Base-by-base conservation (phyloP, 2,113 vertebrate species). In the Coregonus clupeaformis region DNA sequence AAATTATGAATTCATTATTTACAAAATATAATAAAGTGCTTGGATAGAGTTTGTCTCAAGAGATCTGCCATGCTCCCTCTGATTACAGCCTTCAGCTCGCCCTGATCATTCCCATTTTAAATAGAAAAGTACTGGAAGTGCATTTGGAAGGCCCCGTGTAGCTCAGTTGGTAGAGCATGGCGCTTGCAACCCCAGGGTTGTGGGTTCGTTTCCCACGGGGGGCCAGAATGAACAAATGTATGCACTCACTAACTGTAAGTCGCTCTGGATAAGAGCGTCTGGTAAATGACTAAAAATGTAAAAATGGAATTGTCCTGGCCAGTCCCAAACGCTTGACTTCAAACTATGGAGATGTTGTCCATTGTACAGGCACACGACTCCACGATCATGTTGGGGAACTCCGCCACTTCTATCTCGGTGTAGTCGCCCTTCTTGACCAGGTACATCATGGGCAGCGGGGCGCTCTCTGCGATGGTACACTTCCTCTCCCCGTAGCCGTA, bases 371-470 rank as follows among this genome's bases (percentile, higher is more conserved):
- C 88, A 29, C 96, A 97, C 42, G 91, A 91, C 77, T 97, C 94
- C 0, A 95, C 82, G 0, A 97, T 84, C 95, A 97, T 97, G 32
- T 94, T 94, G 11, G 96, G 95, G 71, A 97, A 95, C 62, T 97
- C 96, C 0, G 96, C 95, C 13, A 95, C 96, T 80, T 97, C 94
- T 0, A 97, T 95, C 82, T 97, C 95, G 0, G 96, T 97, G 90
- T 91, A 94, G 83, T 97, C 95, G 7, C 94, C 96, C 57, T 94
- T 95, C 84, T 91, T 94, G 76, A 95, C 90, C 29, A 97, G 93
- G 90, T 97, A 97, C 91, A 97, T 96, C 87, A 97, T 82, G 30
- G 96, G 96, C 20, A 97, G 82, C 0, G 96, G 91, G 3, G 95
- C 91, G 74, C 92, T 97, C 24, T 94, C 93, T 0, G 88, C 88